Base-by-base conservation (phyloP, 2,113 vertebrate species). In the Agapornis roseicollis region DNA sequence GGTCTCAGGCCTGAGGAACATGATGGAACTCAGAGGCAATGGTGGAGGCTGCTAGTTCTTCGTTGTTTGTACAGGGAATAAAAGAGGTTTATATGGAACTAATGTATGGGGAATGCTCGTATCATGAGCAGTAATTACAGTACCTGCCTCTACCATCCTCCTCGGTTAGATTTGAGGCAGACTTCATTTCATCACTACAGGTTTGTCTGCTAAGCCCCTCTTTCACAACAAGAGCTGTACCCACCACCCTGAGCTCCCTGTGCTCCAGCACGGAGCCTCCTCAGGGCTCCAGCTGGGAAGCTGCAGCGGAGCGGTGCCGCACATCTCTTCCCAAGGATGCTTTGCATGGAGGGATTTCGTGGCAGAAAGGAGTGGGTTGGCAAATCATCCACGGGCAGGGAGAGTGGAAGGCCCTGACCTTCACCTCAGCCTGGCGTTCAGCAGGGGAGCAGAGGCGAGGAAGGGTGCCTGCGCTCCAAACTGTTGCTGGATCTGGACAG, bases 121-220 rank as follows among this genome's bases (percentile, higher is more conserved):
- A 39, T 82, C 85, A 90, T 83, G 69, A 83, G 90, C 5, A 56
- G 90, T 90, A 95, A 97, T 96, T 94, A 96, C 0, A 81, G 87
- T 71, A 94, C 92, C 90, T 96, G 96, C 86, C 92, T 91, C 85
- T 88, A 15, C 71, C 65, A 94, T 91, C 93, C 83, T 96, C 91
- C 91, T 92, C 72, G 71, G 80, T 69, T 96, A 47, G 58, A 91
- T 56, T 11, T 77, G 77, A 94, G 95, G 93, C 82, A 77, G 86
- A 63, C 58, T 96, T 53, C 81, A 2, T 89, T 95, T 79, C 91
- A 85, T 94, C 89, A 96, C 35, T 41, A 77, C 66, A 33, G 87
- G 76, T 90, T 97, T 93, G 93, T 37, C 88, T 76, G 87, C 93
- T 88, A 28, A 88, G 95, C 68, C 41, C 61, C 85, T 96, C 93